Base-by-base conservation (phyloP, 2,888 invertebrate species). In the Lithophane ornitopus region DNA sequence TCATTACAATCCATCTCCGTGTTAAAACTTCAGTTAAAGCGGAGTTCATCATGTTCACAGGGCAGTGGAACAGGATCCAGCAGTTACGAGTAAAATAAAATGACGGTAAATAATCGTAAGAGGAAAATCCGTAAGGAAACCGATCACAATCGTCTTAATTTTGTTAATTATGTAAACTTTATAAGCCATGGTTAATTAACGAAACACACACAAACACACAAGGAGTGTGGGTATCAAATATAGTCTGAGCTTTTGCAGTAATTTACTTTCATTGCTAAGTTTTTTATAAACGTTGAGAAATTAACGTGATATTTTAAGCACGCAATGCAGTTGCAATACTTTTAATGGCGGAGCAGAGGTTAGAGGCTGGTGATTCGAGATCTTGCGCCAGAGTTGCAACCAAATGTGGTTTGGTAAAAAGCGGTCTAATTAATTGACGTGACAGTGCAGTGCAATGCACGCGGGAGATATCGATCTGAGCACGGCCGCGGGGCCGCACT, bases 341-440 rank as follows among this genome's bases (percentile, higher is more conserved):
- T 65, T 80, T 82, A 82, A 78, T 75, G 61, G 41, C 52, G 41
- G 34, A 52, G 62, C 56, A 76, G 72, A 82, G 65, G 67, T 78
- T 80, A 84, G 74, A 72, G 34, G 59, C 74, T 71, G 71, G 71
- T 54, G 65, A 76, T 77, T 73, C 44, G 49, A 74, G 71, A 46
- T 68, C 39, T 87, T 77, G 71, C 82, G 75, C 41, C 79, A 84
- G 67, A 69, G 46, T 69, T 74, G 75, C 75, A 73, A 85, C 61
- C 71, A 81, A 70, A 78, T 71, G 80, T 74, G 80, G 61, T 80
- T 78, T 76, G 70, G 66, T 76, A 82, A 84, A 82, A 87, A 81
- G 74, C 70, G 81, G 77, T 82, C 84, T 87, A 82, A 85, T 86
- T 84, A 85, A 80, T 73, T 71, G 69, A 79, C 62, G 67, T 75